Evolutionary conservation across 2,888 invertebrate species (phyloP), one percentile per base, ranked within the genome.

Genomic region (Nemotelus nigrinus): DNA sequence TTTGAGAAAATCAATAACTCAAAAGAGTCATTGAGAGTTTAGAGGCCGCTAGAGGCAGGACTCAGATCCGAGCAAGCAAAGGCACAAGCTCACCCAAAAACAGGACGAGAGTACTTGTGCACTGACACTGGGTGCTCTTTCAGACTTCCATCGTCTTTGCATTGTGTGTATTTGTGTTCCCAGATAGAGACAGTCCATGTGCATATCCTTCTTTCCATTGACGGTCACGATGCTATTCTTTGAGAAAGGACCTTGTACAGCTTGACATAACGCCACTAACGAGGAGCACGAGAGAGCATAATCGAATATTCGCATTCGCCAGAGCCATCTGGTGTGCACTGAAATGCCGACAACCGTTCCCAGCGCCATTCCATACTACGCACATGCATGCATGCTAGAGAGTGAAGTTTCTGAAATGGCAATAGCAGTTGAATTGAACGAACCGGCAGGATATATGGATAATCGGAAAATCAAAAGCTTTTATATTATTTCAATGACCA

Each of bases 1-100:
- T 70, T 50, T 70, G 60, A 60, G 74, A 74, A 74, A 74, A 74
- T 74, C 74, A 74, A 74, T 74, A 74, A 63, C 74, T 74, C 60
- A 48, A 39, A 63, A 74, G 74, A 74, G 74, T 48, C 60, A 74
- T 60, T 74, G 74, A 74, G 63, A 60, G 48, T 74, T 74, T 60
- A 74, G 60, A 74, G 70, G 60, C 74, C 63, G 63, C 70, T 55
- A 48, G 10, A 45, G 60, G 74, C 60, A 74, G 60, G 74, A 74
- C 57, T 60, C 47, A 45, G 2, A 8, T 8, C 43, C 50, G 44
- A 8, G 44, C 39, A n/a, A 68, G 68, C 25, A 41, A 3, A 68
- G 50, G 6, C 48, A 70, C 41, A 68, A 39, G 47, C 53, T 41
- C 53, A 70, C 43, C 43, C 41, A 25, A 50, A 43, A 55, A 43